Evolutionary conservation across 2,888 invertebrate species (phyloP).

Genomic region (Rhagonycha fulva): DNA sequence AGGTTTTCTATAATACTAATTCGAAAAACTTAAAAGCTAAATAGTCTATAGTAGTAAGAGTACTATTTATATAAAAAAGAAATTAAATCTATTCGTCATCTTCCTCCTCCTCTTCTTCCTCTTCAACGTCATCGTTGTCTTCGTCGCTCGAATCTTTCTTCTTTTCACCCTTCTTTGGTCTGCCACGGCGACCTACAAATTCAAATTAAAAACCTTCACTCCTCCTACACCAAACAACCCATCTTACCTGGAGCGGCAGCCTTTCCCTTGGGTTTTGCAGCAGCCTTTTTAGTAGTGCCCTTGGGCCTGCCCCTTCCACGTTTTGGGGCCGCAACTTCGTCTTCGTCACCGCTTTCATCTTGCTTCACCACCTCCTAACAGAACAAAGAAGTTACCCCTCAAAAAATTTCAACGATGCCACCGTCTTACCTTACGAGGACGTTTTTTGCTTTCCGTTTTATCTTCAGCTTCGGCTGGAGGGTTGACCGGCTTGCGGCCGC

Average conservation of each 20-base stretch:
- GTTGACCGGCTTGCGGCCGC: neutral
- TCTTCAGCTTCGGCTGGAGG: neutral
- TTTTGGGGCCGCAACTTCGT: neutral
- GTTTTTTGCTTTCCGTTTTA: neutral
- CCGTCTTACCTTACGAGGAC: neutral
- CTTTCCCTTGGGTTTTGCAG: neutral
- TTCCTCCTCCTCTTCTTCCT: neutral
- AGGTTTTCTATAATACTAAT: neutral
- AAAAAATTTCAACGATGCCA: neutral
- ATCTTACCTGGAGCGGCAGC: neutral
- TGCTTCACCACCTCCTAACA: neutral
- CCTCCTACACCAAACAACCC: neutral
- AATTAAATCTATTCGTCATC: neutral
- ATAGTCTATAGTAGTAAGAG: neutral
- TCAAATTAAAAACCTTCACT: neutral
- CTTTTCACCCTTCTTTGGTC: neutral
- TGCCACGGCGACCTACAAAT: neutral
- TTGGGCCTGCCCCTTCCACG: neutral
- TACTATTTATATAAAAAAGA: constrained; percentile 1
- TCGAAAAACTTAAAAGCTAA: constrained; percentile 1
- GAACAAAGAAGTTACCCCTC: neutral
- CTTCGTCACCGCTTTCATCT: neutral
- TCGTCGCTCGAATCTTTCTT: neutral
- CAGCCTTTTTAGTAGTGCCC: neutral
- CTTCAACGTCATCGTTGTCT: neutral